phyloP scores from a whole-genome alignment of 2,888 invertebrate genomes.

The Ceramica pisi region DNA sequence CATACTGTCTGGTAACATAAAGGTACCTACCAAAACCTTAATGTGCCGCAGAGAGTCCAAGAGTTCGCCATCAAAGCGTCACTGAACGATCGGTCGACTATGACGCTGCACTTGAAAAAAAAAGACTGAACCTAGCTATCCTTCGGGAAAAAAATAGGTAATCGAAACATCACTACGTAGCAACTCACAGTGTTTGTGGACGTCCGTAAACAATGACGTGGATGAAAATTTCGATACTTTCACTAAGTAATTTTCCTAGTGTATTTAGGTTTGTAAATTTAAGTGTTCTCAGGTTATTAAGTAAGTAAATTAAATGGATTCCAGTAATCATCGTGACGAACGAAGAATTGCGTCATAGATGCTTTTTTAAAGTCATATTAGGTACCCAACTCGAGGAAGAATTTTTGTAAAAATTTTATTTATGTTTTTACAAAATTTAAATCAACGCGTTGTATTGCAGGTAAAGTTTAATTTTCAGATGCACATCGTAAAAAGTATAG shows the following conservation, averaged over 20 bases:
- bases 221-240: background rate
- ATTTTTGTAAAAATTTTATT: background rate
- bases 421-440: background rate
- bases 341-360: conserved; percentile 4
- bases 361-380: background rate
- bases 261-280: background rate
- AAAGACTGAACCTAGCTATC: background rate
- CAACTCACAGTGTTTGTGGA: background rate
- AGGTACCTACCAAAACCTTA: too few relatives aligned
- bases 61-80: background rate
- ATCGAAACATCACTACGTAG: background rate
- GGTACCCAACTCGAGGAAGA: background rate
- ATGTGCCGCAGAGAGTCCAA: too few relatives aligned
- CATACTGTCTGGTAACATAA: background rate
- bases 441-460: too few relatives aligned
- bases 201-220: background rate
- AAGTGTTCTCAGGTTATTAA: background rate
- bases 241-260: background rate
- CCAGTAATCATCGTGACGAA: background rate
- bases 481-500: background rate
- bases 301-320: background rate
- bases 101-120: background rate
- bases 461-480: too few relatives aligned
- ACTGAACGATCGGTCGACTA: background rate
- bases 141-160: background rate